Percentiles rank a stretch among this genome's conserved stretches.
phyloP scores from a whole-genome alignment of 1,140 invertebrate genomes.

The Musca domestica region DNA sequence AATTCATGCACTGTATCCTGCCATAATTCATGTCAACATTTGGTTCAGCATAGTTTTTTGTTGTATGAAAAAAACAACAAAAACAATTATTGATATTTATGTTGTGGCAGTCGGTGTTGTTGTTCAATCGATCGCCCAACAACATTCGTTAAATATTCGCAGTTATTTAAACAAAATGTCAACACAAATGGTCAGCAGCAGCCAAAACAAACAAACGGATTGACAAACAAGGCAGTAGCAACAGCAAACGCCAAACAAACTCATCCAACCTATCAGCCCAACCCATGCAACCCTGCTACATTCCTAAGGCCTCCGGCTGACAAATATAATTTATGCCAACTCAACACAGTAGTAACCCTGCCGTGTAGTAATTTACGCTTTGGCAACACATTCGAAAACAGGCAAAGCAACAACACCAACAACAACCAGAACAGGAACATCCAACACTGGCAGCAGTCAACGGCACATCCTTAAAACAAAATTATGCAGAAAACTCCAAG shows the following conservation, averaged over 20 bases:
- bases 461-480: background rate
- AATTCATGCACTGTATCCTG: constrained; percentile 19
- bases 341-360: constrained; percentile 28
- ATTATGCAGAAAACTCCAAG: too few species aligned
- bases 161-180: constrained; percentile 23
- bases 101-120: background rate
- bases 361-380: constrained; percentile 30
- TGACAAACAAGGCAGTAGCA: background rate
- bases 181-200: constrained; percentile 21
- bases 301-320: constrained; percentile 1
- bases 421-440: background rate
- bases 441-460: background rate
- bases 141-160: background rate
- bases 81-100: background rate
- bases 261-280: background rate
- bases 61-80: background rate
- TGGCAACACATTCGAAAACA: constrained; percentile 18
- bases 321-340: constrained; percentile 28
- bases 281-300: background rate
- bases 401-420: background rate
- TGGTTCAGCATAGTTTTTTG: constrained; percentile 15
- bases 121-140: background rate
- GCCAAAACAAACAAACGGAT: background rate
- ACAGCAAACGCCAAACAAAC: constrained; percentile 12
- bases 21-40: constrained; percentile 30